Percentiles rank a stretch among this genome's conserved stretches.
These are phyloP conservation scores for Cynodonichthys magdalenae DNA, from an alignment of 2,797 vertebrate genomes.

Conservation along the genomic window DNA sequence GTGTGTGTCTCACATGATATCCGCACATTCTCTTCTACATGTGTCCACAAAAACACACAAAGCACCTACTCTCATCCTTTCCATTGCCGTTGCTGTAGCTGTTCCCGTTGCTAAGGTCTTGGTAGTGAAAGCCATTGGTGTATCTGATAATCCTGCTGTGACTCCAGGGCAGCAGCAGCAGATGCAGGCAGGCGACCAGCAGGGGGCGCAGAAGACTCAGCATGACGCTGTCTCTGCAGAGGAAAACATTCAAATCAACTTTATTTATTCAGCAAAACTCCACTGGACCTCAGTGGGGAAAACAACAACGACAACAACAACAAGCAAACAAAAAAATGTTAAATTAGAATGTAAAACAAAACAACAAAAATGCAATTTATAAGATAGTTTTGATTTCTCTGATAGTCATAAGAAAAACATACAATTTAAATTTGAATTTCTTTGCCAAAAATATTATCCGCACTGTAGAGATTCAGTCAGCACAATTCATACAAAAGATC, in stretches of 20 bases:
- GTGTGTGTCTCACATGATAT: neutral
- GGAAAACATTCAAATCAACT: neutral
- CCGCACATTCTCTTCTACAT: neutral
- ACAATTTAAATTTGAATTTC: too few relatives aligned
- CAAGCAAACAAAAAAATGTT: too few relatives aligned
- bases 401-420: too few relatives aligned
- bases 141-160: slow-evolving; percentile 62
- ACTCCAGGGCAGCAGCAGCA: slow-evolving; percentile 34
- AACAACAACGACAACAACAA: neutral
- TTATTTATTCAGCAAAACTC: neutral
- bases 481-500: neutral
- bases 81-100: slow-evolving; percentile 51
- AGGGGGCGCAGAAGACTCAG: slow-evolving; percentile 70
- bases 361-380: too few relatives aligned
- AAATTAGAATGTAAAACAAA: too few relatives aligned
- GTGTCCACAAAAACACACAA: neutral
- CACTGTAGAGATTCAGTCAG: neutral
- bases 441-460: neutral
- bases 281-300: neutral
- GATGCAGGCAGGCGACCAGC: slow-evolving; percentile 60
- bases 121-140: slow-evolving; percentile 90
- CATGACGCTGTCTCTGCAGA: slow-evolving; percentile 47
- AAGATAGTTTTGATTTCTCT: too few relatives aligned
- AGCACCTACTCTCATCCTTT: slow-evolving; percentile 79
- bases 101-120: slow-evolving; percentile 78